Evolutionary conservation across 1,140 invertebrate genomes (phyloP).

Genomic region (Aphaenogaster rudis): DNA sequence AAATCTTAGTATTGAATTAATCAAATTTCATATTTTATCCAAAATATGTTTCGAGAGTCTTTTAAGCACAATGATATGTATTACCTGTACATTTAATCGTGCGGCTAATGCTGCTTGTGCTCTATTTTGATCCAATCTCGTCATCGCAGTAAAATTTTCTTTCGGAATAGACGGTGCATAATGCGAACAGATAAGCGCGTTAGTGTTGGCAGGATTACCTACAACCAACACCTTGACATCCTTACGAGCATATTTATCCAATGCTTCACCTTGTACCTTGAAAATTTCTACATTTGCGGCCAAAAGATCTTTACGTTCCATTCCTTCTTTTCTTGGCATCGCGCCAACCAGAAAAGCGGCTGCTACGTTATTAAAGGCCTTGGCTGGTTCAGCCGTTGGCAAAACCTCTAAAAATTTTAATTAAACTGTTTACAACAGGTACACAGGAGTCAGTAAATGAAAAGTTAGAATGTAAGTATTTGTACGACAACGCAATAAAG

Average conservation of each 20-base stretch:
- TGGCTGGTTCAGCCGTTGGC: conserved; percentile 94
- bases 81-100: conserved; percentile 88
- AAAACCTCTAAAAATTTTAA: conserved; percentile 89
- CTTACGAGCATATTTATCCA: conserved; percentile 97
- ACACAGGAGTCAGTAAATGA: not conserved
- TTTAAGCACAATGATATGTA: not conserved
- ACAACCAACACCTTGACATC: conserved; percentile 98
- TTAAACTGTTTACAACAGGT: too few relatives aligned
- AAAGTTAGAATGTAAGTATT: conserved; percentile 4
- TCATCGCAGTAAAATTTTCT: conserved; percentile 99
- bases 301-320: conserved; percentile 98
- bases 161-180: conserved; percentile 99
- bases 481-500: not conserved
- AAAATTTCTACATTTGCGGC: conserved; percentile 99
- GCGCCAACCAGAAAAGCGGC: conserved; percentile 99
- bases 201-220: conserved; percentile 99
- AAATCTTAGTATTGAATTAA: too few relatives aligned
- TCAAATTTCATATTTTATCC: not conserved
- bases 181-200: conserved; percentile 98
- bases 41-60: not conserved
- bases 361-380: conserved; percentile 98
- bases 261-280: conserved; percentile 97
- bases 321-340: conserved; percentile 99
- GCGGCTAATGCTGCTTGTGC: conserved; percentile 94
- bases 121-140: conserved; percentile 98